These are phyloP conservation scores for Catagonus wagneri DNA, from an alignment of 2,113 vertebrate genomes.

Conservation along the genomic window DNA sequence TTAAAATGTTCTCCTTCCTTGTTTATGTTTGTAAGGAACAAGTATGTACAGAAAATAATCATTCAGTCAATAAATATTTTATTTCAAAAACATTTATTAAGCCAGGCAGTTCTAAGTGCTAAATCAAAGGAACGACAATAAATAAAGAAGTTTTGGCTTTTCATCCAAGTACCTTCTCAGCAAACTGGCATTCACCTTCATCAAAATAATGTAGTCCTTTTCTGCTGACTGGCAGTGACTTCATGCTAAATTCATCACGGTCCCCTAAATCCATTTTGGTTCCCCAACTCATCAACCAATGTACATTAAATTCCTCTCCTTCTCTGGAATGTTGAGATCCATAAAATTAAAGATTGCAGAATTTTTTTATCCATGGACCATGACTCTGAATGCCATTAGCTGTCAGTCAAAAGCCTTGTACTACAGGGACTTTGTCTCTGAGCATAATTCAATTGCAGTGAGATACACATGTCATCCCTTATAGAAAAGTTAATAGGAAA, in stretches of 20 bases:
- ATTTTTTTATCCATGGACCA: constrained; percentile 38
- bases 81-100: constrained; percentile 43
- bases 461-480: background rate
- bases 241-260: background rate
- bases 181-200: background rate
- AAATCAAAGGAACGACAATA: background rate
- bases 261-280: constrained; percentile 2
- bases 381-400: background rate
- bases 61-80: constrained; percentile 49
- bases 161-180: background rate
- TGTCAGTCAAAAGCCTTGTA: constrained; percentile 21
- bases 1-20: background rate
- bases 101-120: background rate
- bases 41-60: background rate
- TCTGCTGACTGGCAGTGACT: background rate
- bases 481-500: background rate
- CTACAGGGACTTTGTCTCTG: background rate
- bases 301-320: background rate
- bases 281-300: background rate
- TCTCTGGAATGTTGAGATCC: constrained; percentile 6
- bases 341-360: constrained; percentile 52
- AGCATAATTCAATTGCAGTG: background rate
- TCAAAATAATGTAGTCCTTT: background rate
- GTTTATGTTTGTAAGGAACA: constrained; percentile 34
- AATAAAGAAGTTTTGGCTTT: background rate